Conservation (phyloP, 37 sponge, comb jelly and placozoan genomes). For the Theonella swinhoei region DNA sequence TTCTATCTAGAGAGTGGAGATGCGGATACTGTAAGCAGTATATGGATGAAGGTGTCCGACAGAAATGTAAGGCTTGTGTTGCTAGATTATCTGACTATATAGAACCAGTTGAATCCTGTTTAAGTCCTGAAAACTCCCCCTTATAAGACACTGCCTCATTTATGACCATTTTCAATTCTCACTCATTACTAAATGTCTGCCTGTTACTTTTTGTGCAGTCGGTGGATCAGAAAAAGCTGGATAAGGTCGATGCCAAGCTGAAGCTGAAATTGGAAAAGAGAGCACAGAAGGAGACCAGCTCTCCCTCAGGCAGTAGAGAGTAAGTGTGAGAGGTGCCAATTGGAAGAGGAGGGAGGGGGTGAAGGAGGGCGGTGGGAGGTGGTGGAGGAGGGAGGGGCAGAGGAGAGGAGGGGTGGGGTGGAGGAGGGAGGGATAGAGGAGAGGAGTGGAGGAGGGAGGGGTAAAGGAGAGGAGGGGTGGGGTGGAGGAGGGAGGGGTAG, state of each 20-base stretch:
- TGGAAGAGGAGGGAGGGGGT: neutral
- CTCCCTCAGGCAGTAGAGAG: constrained; percentile 3
- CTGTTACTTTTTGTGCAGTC: constrained; percentile 24
- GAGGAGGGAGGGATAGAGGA: no score
- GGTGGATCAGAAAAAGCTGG: constrained; percentile 80
- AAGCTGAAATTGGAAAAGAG: constrained; percentile 83
- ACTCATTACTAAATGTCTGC: neutral
- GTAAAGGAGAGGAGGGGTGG: no score
- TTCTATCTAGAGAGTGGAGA: neutral
- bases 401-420: no score
- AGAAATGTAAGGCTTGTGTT: constrained; percentile 45
- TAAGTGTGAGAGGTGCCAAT: neutral
- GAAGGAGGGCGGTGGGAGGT: neutral
- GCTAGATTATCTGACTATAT: no score
- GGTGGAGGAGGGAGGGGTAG: no score
- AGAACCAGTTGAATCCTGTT: no score
- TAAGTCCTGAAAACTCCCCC: no score
- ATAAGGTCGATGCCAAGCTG: constrained; percentile 83
- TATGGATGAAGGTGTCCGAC: constrained; percentile 35
- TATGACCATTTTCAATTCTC: neutral
- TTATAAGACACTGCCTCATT: neutral
- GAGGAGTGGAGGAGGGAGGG: no score
- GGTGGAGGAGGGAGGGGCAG: neutral
- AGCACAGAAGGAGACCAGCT: constrained; percentile 35
- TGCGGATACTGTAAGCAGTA: constrained; percentile 19